A percentile compares a stretch with the other conserved stretches of the same genome.
phyloP scores from a whole-genome alignment of 2,113 vertebrate genomes.

The Bubo bubo region DNA sequence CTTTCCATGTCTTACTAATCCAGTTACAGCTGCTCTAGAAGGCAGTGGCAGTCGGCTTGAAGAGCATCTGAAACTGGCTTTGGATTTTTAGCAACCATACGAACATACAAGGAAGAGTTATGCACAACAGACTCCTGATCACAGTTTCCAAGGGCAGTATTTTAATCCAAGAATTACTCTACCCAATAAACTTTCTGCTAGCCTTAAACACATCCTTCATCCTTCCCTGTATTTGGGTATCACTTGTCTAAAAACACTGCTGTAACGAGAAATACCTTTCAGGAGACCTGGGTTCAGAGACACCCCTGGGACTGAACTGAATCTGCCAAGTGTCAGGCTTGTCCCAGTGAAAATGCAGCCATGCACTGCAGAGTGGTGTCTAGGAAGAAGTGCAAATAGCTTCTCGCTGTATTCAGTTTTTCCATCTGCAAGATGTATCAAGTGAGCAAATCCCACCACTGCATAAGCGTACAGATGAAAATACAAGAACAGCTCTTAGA shows the following conservation, averaged over 20 bases:
- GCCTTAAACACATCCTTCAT: neutral
- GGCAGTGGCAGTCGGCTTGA: neutral
- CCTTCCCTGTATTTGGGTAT: neutral
- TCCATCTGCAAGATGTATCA: conserved; percentile 22
- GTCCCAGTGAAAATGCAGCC: neutral
- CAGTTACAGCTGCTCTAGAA: conserved; percentile 53
- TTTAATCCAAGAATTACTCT: conserved; percentile 10
- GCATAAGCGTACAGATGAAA: neutral
- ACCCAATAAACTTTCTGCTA: neutral
- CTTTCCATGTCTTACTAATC: conserved; percentile 57
- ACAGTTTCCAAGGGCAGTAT: neutral
- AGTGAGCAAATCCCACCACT: neutral
- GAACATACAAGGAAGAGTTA: conserved; percentile 46
- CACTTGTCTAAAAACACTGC: neutral
- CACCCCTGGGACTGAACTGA: neutral
- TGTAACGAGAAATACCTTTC: neutral
- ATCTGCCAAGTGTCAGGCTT: neutral
- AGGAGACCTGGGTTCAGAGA: neutral
- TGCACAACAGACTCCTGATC: neutral
- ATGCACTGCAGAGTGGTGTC: rapidly evolving
- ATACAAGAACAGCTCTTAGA: neutral
- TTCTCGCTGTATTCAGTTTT: neutral
- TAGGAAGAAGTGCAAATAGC: neutral
- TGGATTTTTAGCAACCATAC: conserved; percentile 22
- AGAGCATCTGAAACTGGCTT: conserved; percentile 25